These are phyloP conservation scores for Synchiropus splendidus DNA, from an alignment of 2,113 vertebrate genomes.

Conservation along the genomic window DNA sequence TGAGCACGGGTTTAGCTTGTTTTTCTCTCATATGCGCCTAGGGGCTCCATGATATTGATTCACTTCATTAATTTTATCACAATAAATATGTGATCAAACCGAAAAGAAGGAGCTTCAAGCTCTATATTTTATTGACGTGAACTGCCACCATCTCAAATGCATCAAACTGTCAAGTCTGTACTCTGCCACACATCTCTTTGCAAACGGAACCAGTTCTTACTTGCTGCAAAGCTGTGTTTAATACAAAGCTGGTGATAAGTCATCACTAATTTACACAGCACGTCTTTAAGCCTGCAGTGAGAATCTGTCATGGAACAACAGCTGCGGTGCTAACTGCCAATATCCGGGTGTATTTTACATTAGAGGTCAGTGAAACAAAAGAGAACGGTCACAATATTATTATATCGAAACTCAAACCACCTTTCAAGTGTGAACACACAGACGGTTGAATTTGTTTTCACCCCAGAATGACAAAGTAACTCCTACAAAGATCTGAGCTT, in stretches of 20 bases:
- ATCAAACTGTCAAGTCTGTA: constrained; percentile 6
- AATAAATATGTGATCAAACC: no score
- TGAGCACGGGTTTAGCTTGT: no score
- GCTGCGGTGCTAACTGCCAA: constrained; percentile 16
- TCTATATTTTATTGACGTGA: no score
- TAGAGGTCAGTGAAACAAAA: constrained; percentile 1
- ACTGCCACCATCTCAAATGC: constrained; percentile 7
- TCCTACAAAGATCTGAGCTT: constrained; percentile 27
- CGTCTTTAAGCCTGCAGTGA: constrained; percentile 41
- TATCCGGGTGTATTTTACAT: constrained; percentile 10
- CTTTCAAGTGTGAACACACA: background rate
- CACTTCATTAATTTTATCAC: no score
- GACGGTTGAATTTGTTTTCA: no score
- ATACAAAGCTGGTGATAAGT: constrained; percentile 46
- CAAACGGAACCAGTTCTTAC: constrained; percentile 13
- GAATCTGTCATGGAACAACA: constrained; percentile 29
- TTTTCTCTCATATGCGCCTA: no score
- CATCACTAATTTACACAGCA: constrained; percentile 53
- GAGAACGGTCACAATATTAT: constrained; percentile 4
- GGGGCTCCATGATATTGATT: no score
- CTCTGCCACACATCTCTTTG: constrained; percentile 3
- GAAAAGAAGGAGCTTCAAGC: no score
- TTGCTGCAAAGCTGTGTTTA: constrained; percentile 27
- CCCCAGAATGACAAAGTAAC: constrained; percentile 10
- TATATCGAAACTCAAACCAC: background rate